A percentile compares a stretch with the other conserved stretches of the same genome.
These are phyloP conservation scores for Coturnix japonica DNA, from an alignment of 2,113 vertebrate genomes.

Conservation along the genomic window DNA sequence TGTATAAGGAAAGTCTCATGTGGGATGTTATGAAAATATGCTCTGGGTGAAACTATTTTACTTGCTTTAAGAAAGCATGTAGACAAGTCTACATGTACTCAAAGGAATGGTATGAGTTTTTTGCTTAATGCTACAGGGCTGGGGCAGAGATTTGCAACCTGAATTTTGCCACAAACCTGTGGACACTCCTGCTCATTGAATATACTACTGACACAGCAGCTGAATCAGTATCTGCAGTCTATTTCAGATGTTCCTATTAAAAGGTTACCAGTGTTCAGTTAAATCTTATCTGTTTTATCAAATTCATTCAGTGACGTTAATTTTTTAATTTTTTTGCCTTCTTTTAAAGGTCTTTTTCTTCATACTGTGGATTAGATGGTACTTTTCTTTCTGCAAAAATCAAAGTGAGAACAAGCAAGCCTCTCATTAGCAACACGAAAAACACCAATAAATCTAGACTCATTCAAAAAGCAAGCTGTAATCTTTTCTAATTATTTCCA, in stretches of 20 bases:
- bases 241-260: neutral
- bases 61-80: neutral
- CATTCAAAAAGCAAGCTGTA: conserved; percentile 55
- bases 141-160: neutral
- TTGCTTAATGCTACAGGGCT: neutral
- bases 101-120: neutral
- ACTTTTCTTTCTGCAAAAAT: neutral
- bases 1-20: neutral
- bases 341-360: neutral
- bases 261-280: neutral
- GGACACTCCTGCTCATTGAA: neutral
- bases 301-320: neutral
- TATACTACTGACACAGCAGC: neutral
- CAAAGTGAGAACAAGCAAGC: conserved; percentile 23
- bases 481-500: conserved; percentile 60
- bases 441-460: conserved; percentile 49
- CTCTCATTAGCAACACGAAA: conserved; percentile 53
- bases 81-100: neutral
- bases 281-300: neutral
- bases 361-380: neutral
- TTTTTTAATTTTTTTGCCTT: neutral
- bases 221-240: neutral
- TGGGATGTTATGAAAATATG: neutral
- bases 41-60: neutral
- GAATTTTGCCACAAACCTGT: neutral